These are phyloP conservation scores for Myiothlypis chrysogaster DNA, from an alignment of 2,797 vertebrate species.

Conservation along the genomic window DNA sequence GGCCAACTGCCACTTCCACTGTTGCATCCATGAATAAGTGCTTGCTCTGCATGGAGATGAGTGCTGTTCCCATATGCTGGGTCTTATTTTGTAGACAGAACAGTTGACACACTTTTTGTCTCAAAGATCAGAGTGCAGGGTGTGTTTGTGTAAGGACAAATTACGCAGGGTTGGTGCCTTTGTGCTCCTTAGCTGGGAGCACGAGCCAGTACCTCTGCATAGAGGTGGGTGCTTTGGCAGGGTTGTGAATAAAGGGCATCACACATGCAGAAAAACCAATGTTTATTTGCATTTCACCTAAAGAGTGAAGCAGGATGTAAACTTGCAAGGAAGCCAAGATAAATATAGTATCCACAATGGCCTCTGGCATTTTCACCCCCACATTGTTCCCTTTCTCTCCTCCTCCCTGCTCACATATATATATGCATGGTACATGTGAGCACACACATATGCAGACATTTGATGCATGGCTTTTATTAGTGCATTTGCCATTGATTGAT, in stretches of 20 bases:
- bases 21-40: slow-evolving; percentile 63
- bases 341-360: slow-evolving; percentile 3
- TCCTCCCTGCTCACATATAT: slow-evolving; percentile 45
- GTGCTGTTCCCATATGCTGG: slow-evolving; percentile 61
- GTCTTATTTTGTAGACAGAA: slow-evolving; percentile 62
- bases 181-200: background rate
- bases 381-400: slow-evolving; percentile 51
- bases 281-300: slow-evolving; percentile 36
- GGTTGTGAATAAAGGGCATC: background rate
- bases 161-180: slow-evolving; percentile 18
- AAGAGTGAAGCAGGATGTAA: slow-evolving; percentile 8
- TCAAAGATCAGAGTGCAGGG: slow-evolving; percentile 53
- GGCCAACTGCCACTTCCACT: slow-evolving; percentile 70
- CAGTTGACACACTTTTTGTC: slow-evolving; percentile 60
- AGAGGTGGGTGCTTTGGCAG: background rate
- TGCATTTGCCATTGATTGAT: slow-evolving; percentile 91
- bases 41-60: slow-evolving; percentile 47
- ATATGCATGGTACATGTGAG: slow-evolving; percentile 57
- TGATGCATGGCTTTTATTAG: slow-evolving; percentile 99
- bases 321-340: slow-evolving; percentile 5
- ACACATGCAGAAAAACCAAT: background rate
- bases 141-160: slow-evolving; percentile 53
- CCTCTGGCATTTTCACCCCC: background rate
- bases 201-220: background rate
- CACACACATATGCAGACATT: slow-evolving; percentile 71